Conservation (phyloP, 2,888 invertebrate species). For the Phanerotoma sp. region DNA sequence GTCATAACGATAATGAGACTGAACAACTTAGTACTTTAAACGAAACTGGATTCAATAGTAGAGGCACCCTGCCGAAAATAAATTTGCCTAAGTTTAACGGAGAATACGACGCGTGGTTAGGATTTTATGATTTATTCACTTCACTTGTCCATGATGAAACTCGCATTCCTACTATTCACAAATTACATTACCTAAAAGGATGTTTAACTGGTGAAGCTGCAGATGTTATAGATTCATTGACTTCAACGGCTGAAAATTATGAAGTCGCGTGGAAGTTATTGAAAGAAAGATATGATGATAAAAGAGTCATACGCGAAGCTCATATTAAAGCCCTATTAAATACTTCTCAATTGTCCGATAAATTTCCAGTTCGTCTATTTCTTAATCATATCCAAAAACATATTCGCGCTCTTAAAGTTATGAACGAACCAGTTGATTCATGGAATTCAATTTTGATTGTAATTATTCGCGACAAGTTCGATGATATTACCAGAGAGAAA, state of each 20-base stretch:
- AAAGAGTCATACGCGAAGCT: background rate
- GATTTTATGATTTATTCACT: conserved; percentile 16
- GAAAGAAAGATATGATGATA: conserved; percentile 15
- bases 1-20: no score
- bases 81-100: conserved; percentile 14
- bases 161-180: conserved; percentile 7
- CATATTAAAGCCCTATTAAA: background rate
- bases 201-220: conserved; percentile 10
- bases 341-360: background rate
- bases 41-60: no score
- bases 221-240: background rate
- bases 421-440: conserved; percentile 7
- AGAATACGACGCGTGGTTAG: conserved; percentile 14
- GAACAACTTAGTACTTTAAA: no score
- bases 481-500: conserved; percentile 5
- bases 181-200: conserved; percentile 17
- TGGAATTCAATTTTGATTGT: conserved; percentile 15
- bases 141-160: conserved; percentile 11
- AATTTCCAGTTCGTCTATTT: conserved; percentile 2
- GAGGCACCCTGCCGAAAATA: no score
- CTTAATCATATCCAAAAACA: conserved; percentile 11
- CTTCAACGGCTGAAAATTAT: conserved; percentile 11
- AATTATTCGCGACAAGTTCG: conserved; percentile 13
- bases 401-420: conserved; percentile 9
- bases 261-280: conserved; percentile 14